A percentile compares a stretch with the other conserved stretches of the same genome.
phyloP scores from a whole-genome alignment of 1,140 invertebrate genomes.

The Ridgeia piscesae region DNA sequence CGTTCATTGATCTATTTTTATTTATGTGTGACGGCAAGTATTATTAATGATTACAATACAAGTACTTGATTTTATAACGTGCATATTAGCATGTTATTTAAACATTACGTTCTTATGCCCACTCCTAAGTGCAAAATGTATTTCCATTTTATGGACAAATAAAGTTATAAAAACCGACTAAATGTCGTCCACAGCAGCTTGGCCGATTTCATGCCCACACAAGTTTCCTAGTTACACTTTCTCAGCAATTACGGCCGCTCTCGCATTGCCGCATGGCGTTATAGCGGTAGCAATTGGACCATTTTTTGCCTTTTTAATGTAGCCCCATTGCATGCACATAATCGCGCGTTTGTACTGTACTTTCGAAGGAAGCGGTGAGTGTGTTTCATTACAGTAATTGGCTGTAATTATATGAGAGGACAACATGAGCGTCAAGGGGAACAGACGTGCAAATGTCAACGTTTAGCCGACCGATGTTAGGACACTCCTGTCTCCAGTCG shows the following conservation, averaged over 20 bases:
- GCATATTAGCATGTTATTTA: no score
- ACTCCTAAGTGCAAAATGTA: no score
- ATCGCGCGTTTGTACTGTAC: neutral
- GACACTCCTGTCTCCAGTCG: neutral
- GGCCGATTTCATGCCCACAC: neutral
- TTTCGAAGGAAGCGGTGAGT: neutral
- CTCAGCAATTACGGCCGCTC: neutral
- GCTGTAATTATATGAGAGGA: neutral
- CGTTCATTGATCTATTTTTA: no score
- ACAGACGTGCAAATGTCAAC: neutral
- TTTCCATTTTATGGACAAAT: no score
- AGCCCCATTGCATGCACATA: neutral
- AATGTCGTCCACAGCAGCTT: no score
- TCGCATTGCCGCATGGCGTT: neutral
- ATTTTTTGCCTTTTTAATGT: neutral
- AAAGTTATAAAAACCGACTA: no score
- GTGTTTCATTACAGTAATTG: neutral
- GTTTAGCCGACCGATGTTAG: neutral
- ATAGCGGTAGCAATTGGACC: neutral
- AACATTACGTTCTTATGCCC: no score
- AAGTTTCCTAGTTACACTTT: neutral
- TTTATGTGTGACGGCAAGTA: no score
- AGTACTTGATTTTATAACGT: no score
- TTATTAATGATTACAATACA: no score
- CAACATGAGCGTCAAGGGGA: neutral